Conservation (phyloP, 2,888 invertebrate genomes). For the Iselma pallidipennis region DNA sequence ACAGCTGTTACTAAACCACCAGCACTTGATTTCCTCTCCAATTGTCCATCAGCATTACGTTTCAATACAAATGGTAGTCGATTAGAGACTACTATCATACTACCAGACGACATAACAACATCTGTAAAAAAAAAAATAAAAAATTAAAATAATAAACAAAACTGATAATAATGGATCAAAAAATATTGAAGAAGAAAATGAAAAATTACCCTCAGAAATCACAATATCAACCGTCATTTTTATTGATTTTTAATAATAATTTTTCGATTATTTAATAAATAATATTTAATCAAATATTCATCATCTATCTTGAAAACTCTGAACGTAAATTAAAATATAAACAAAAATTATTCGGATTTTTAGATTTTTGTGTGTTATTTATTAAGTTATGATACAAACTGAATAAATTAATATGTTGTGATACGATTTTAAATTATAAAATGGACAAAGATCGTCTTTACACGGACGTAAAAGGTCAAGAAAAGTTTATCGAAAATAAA, state of each 20-base stretch:
- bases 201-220: not conserved
- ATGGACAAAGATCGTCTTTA: constrained; percentile 46
- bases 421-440: constrained; percentile 41
- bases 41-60: constrained; percentile 71
- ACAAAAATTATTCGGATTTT: constrained; percentile 14
- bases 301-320: not conserved
- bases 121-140: constrained; percentile 43
- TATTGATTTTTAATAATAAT: not conserved
- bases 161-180: not conserved
- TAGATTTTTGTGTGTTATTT: constrained; percentile 15
- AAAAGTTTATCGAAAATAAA: constrained; percentile 36
- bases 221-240: not conserved
- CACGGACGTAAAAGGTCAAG: constrained; percentile 37
- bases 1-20: constrained; percentile 90
- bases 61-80: constrained; percentile 85
- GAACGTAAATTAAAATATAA: constrained; percentile 8
- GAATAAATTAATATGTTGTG: constrained; percentile 26
- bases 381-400: constrained; percentile 25
- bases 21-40: constrained; percentile 85
- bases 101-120: constrained; percentile 61
- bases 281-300: not conserved
- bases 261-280: not conserved
- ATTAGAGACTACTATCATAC: constrained; percentile 91
- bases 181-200: not conserved
- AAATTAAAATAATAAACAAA: constrained; percentile 13